A percentile compares a stretch with the other conserved stretches of the same genome.
Conservation (phyloP, 1,140 invertebrate genomes). For the Coenobita brevimanus region DNA sequence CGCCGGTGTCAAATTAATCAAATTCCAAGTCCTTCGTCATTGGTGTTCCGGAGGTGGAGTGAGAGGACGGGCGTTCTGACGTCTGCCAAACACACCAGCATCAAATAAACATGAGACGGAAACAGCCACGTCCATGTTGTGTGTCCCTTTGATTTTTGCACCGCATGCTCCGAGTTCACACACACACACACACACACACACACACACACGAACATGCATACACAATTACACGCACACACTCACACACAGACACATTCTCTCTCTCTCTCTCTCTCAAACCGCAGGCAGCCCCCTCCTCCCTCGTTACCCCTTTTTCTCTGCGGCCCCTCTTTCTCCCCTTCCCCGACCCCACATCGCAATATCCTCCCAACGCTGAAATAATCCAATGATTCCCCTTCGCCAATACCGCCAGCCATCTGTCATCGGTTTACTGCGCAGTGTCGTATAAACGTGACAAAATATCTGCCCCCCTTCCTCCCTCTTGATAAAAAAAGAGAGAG, state of each 20-base stretch:
- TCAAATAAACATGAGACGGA: constrained; percentile 25
- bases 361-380: constrained; percentile 7
- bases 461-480: too few species aligned
- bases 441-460: constrained; percentile 62
- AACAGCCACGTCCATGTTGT: not conserved
- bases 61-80: not conserved
- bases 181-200: too few species aligned
- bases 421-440: constrained; percentile 52
- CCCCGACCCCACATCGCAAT: not conserved
- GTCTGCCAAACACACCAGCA: constrained; percentile 3
- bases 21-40: not conserved
- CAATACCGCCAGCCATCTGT: constrained; percentile 53
- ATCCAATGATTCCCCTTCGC: constrained; percentile 42
- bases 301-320: not conserved
- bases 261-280: too few species aligned
- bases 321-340: not conserved
- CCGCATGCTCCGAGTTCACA: not conserved
- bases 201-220: too few species aligned
- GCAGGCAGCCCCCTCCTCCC: not conserved
- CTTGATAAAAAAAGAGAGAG: too few species aligned
- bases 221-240: too few species aligned
- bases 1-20: constrained; percentile 16
- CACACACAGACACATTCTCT: too few species aligned
- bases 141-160: not conserved
- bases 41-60: not conserved